These are phyloP conservation scores for Petrocephalus zakoni DNA, from an alignment of 2,113 vertebrate species.

Conservation along the genomic window DNA sequence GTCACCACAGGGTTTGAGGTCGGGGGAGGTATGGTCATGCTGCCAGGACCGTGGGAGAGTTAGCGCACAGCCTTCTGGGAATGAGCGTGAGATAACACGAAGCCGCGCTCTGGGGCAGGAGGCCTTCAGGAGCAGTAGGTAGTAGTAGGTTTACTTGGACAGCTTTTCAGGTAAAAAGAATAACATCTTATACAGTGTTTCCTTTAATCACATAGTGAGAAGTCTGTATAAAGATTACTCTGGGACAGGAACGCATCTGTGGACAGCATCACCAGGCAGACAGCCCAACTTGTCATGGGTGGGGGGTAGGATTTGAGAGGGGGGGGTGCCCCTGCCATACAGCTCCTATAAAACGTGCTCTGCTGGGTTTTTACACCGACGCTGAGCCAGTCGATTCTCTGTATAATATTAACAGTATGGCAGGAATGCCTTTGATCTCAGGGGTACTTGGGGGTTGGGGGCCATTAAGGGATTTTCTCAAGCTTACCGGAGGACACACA, in stretches of 20 bases:
- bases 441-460: conserved; percentile 1
- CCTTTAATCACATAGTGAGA: neutral
- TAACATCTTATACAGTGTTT: neutral
- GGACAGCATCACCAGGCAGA: neutral
- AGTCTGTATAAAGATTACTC: neutral
- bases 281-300: neutral
- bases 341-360: conserved; percentile 17
- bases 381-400: neutral
- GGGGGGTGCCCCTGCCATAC: neutral
- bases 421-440: conserved; percentile 37
- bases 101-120: neutral
- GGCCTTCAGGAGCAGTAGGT: no score
- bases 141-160: neutral
- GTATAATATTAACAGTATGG: conserved; percentile 25
- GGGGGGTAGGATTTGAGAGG: neutral
- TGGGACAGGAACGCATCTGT: neutral
- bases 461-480: neutral
- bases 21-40: neutral
- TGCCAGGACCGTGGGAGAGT: neutral
- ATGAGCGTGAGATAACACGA: neutral
- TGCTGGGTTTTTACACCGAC: conserved; percentile 30
- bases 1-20: neutral
- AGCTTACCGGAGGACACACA: conserved; percentile 18
- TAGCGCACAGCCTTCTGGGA: neutral
- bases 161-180: neutral